phyloP scores from a whole-genome alignment of 2,888 invertebrate species.

The Cancer borealis region DNA sequence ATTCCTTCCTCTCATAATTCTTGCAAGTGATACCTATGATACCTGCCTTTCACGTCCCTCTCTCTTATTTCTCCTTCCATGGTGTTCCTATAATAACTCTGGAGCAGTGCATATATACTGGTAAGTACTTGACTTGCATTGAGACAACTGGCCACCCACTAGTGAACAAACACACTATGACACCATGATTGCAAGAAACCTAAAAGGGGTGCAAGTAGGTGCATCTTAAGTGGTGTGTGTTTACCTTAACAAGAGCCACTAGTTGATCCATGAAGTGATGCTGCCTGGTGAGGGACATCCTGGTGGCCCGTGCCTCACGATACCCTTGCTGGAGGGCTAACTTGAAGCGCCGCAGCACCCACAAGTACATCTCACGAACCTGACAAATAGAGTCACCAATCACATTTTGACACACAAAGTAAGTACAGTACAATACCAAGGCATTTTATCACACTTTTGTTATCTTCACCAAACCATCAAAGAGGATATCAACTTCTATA shows the following conservation, averaged over 20 bases:
- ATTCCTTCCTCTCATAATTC: no score
- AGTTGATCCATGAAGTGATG: constrained; percentile 95
- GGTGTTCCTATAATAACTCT: no score
- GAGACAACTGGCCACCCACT: no score
- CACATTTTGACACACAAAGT: neutral
- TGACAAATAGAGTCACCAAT: neutral
- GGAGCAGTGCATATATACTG: no score
- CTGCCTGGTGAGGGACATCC: constrained; percentile 88
- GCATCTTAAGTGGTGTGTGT: neutral
- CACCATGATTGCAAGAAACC: neutral
- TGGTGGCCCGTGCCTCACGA: constrained; percentile 57
- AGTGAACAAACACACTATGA: neutral
- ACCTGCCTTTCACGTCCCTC: no score
- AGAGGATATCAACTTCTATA: no score
- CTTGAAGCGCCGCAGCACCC: constrained; percentile 90
- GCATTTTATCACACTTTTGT: no score
- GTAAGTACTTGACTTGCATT: no score
- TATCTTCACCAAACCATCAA: no score
- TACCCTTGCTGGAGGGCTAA: constrained; percentile 67
- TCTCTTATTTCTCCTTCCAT: no score
- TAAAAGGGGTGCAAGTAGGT: neutral
- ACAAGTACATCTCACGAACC: constrained; percentile 89
- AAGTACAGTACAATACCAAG: neutral
- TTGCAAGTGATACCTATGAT: no score
- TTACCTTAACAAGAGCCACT: constrained; percentile 89